Evolutionary conservation across 2,113 vertebrate species (phyloP).

Genomic region (Tamias sibiricus): DNA sequence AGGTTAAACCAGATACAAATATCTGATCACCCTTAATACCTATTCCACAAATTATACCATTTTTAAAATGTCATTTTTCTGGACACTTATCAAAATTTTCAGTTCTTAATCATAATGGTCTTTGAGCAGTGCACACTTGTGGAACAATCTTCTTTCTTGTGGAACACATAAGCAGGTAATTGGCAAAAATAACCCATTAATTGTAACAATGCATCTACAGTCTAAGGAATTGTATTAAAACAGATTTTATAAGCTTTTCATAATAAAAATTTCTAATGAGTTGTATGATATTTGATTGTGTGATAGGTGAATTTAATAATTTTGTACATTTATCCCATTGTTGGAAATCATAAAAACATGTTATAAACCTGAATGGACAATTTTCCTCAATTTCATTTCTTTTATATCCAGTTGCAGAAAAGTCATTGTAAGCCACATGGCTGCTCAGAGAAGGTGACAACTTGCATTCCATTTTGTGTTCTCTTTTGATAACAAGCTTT

Average conservation of each 20-base stretch:
- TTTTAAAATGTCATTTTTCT: neutral
- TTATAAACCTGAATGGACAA: slow-evolving; percentile 6
- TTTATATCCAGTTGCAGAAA: slow-evolving; percentile 41
- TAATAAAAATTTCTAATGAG: neutral
- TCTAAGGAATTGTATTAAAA: neutral
- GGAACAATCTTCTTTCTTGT: too few relatives aligned
- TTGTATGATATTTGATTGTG: neutral
- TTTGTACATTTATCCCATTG: neutral
- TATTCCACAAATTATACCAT: neutral
- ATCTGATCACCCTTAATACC: neutral
- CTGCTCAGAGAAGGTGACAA: slow-evolving; percentile 65
- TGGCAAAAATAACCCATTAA: neutral
- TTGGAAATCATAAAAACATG: neutral
- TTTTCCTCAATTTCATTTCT: slow-evolving; percentile 26
- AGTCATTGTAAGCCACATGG: slow-evolving; percentile 58
- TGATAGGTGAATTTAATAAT: neutral
- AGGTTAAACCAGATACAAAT: neutral
- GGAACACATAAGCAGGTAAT: neutral
- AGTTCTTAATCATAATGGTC: neutral
- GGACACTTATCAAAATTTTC: neutral
- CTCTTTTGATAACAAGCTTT: slow-evolving; percentile 52
- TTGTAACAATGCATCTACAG: neutral
- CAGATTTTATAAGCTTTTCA: neutral
- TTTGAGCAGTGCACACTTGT: neutral
- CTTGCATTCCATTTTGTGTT: slow-evolving; percentile 55